Conservation (phyloP, 2,797 vertebrate species). For the Tragelaphus oryx region DNA sequence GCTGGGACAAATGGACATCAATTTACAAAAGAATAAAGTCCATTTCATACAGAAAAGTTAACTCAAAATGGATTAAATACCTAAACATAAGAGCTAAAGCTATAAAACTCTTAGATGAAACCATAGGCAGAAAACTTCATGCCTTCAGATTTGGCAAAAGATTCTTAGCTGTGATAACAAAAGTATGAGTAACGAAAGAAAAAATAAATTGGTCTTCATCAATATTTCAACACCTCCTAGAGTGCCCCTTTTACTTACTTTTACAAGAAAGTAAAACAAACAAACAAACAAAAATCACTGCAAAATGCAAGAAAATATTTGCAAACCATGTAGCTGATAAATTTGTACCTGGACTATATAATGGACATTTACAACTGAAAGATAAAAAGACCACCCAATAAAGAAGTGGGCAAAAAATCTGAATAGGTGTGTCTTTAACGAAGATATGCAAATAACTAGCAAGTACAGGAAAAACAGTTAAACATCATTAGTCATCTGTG, state of each 20-base stretch:
- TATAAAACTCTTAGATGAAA: not conserved
- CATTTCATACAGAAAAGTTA: not conserved
- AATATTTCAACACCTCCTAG: not conserved
- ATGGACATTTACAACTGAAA: not conserved
- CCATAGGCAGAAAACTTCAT: not conserved
- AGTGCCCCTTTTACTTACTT: not conserved
- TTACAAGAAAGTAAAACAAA: not conserved
- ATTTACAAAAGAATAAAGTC: not conserved
- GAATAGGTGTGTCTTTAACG: not conserved
- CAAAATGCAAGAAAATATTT: not conserved
- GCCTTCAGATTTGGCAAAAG: not conserved
- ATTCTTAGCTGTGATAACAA: not conserved
- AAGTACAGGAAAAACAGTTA: not conserved
- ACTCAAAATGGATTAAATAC: not conserved
- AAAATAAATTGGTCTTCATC: not conserved
- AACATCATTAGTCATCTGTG: not conserved
- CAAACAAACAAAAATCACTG: not conserved
- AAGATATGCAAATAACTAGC: not conserved
- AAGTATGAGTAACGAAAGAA: not conserved
- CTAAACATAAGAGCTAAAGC: not conserved
- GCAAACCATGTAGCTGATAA: not conserved
- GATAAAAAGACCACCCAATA: not conserved
- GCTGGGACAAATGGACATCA: not conserved
- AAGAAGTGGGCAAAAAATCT: not conserved
- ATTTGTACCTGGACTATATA: not conserved